phyloP scores from a whole-genome alignment of 2,797 vertebrate genomes.

The Falco naumanni region DNA sequence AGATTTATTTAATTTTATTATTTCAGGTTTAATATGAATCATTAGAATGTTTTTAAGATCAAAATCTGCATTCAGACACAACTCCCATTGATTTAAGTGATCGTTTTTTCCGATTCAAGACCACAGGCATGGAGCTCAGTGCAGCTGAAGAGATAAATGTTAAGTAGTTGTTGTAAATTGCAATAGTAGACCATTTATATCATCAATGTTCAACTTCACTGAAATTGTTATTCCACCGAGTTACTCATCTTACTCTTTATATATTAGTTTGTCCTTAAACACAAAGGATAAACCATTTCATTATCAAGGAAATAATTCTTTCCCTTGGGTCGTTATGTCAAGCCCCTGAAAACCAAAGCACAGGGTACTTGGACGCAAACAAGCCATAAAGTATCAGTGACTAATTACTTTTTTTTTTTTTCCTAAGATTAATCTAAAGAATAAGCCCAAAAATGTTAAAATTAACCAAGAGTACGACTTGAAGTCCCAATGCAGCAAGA shows the following conservation, averaged over 20 bases:
- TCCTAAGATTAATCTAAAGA: neutral
- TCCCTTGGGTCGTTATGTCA: neutral
- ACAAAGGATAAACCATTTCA: neutral
- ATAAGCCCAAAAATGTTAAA: neutral
- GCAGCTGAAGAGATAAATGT: neutral
- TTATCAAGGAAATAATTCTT: neutral
- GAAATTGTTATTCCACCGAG: neutral
- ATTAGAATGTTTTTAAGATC: neutral
- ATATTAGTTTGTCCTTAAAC: neutral
- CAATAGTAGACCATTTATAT: neutral
- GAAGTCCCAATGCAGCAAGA: neutral
- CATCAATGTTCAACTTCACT: neutral
- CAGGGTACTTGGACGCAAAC: neutral
- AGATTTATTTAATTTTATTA: neutral
- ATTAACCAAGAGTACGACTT: neutral
- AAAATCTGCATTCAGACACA: neutral
- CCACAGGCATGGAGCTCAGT: neutral
- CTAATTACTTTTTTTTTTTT: neutral
- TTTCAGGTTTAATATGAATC: conserved; percentile 4
- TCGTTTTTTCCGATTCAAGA: neutral
- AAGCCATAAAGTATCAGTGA: neutral
- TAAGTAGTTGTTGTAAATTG: neutral
- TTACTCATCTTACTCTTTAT: neutral
- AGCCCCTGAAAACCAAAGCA: neutral
- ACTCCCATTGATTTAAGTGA: neutral